Evolutionary conservation across 2,113 vertebrate species (phyloP).

Genomic region (Isichthys henryi): DNA sequence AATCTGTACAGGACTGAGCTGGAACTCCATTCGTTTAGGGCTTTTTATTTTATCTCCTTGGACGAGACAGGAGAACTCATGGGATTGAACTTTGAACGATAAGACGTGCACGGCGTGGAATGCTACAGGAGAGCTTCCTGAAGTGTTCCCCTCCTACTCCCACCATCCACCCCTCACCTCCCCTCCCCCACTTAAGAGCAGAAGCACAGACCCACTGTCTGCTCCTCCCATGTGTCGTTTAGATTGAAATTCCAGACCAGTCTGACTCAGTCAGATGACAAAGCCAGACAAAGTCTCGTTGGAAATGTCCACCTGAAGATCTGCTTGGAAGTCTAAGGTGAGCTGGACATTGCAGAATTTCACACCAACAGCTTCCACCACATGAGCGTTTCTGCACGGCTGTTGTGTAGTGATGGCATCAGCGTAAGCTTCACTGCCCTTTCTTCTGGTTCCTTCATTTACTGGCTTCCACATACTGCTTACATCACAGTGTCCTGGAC

Average conservation of each 20-base stretch:
- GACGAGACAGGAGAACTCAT: neutral
- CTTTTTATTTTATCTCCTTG: conserved; percentile 2
- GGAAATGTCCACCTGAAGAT: conserved; percentile 4
- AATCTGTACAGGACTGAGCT: neutral
- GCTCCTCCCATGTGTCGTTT: neutral
- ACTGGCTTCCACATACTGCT: neutral
- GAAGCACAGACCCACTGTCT: conserved; percentile 7
- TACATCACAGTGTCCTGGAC: neutral
- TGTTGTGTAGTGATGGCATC: neutral
- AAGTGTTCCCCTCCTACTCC: neutral
- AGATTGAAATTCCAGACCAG: conserved; percentile 11
- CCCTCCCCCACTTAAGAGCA: neutral
- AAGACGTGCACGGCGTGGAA: neutral
- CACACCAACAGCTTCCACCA: neutral
- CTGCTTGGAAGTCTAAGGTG: neutral
- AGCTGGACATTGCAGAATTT: neutral
- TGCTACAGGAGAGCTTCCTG: neutral
- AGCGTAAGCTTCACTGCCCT: neutral
- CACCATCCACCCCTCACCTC: neutral
- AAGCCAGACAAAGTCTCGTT: conserved; percentile 3
- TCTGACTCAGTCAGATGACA: conserved; percentile 8
- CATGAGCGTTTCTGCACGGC: neutral
- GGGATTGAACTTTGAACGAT: neutral
- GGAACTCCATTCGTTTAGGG: neutral
- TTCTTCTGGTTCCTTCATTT: neutral